These are phyloP conservation scores for Bugula neritina DNA, from an alignment of 2,888 invertebrate species.

Conservation along the genomic window DNA sequence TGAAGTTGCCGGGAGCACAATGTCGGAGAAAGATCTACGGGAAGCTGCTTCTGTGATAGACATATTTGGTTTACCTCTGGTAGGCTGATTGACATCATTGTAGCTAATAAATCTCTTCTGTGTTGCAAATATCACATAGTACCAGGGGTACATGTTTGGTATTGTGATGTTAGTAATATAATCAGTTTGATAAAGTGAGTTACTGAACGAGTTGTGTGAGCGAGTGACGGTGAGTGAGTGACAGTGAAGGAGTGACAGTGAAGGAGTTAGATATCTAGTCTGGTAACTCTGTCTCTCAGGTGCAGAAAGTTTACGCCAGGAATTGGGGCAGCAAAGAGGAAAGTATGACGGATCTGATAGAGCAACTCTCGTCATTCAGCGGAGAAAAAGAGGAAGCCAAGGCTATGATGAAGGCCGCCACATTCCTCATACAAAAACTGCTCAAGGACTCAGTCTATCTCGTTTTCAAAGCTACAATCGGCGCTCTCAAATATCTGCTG, in stretches of 20 bases:
- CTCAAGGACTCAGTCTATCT: constrained; percentile 51
- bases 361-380: constrained; percentile 27
- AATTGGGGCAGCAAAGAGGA: constrained; percentile 52
- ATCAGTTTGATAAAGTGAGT: no score
- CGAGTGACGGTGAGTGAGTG: no score
- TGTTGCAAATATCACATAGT: no score
- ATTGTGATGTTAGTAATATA: no score
- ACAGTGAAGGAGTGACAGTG: no score
- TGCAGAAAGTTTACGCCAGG: constrained; percentile 52
- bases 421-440: constrained; percentile 45
- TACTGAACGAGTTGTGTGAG: no score
- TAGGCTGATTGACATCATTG: constrained; percentile 53
- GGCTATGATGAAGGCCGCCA: constrained; percentile 43
- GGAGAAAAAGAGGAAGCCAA: constrained; percentile 46
- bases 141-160: no score
- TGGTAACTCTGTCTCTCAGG: constrained; percentile 34
- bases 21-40: constrained; percentile 52
- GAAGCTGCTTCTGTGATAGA: constrained; percentile 82
- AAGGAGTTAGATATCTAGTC: no score
- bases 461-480: constrained; percentile 47
- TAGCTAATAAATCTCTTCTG: background rate
- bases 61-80: constrained; percentile 82
- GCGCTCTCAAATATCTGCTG: constrained; percentile 42
- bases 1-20: constrained; percentile 24
- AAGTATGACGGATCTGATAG: constrained; percentile 42